Conservation (phyloP, 1,140 invertebrate genomes). For the Drosophila lacteicornis region DNA sequence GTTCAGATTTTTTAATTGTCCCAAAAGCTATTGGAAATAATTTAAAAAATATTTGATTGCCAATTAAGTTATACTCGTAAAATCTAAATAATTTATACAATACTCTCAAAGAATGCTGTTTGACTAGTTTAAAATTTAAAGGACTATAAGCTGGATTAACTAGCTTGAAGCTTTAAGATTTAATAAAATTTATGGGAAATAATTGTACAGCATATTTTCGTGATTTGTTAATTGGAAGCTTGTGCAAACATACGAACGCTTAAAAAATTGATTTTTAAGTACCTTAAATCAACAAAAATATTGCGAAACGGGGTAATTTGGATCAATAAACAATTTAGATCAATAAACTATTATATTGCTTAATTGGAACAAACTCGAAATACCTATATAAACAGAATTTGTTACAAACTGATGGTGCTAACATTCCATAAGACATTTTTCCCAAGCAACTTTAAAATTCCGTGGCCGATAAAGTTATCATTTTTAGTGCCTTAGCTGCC, state of each 20-base stretch:
- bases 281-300: not conserved
- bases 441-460: constrained; percentile 10
- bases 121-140: not conserved
- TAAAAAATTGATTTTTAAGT: not conserved
- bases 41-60: not conserved
- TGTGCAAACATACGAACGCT: not conserved
- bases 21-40: not conserved
- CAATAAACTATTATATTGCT: not conserved
- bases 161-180: no score
- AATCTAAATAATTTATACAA: not conserved
- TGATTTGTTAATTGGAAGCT: constrained; percentile 1
- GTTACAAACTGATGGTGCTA: not conserved
- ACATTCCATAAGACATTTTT: not conserved
- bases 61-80: not conserved
- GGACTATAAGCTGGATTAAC: not conserved
- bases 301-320: not conserved
- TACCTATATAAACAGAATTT: not conserved
- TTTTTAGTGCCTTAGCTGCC: constrained; percentile 29
- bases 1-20: not conserved
- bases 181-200: not conserved
- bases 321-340: not conserved
- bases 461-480: constrained; percentile 27
- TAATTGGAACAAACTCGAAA: not conserved
- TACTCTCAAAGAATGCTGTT: not conserved
- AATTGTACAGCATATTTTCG: not conserved